phyloP scores from a whole-genome alignment of 2,113 vertebrate genomes.

The Corynorhinus townsendii region DNA sequence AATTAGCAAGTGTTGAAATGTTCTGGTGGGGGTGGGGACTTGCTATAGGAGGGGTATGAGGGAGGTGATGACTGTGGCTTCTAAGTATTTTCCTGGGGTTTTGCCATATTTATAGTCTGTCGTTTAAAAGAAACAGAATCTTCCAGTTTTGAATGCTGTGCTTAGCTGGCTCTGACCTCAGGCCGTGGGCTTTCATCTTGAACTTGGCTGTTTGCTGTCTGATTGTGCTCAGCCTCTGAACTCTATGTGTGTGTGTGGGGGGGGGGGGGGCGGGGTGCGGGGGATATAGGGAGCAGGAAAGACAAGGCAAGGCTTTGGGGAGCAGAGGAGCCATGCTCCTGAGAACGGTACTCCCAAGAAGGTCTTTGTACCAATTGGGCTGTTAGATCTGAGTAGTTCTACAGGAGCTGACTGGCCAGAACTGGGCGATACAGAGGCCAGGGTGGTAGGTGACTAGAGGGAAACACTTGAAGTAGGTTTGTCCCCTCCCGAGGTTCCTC shows the following conservation, averaged over 20 bases:
- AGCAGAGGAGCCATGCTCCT: not conserved
- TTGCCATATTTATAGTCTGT: slow-evolving; percentile 52
- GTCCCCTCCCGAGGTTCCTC: not conserved
- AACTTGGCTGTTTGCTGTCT: slow-evolving; percentile 53
- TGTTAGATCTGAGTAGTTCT: not conserved
- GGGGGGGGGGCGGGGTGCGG: rapidly evolving
- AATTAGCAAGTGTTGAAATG: slow-evolving; percentile 54
- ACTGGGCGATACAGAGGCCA: not conserved
- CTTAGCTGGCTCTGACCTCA: slow-evolving; percentile 56
- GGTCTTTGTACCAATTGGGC: not conserved
- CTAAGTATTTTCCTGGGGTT: slow-evolving; percentile 55
- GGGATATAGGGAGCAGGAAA: not conserved
- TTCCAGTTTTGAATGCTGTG: slow-evolving; percentile 14
- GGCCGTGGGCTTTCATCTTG: slow-evolving; percentile 64
- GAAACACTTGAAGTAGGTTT: not conserved
- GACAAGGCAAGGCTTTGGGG: not conserved
- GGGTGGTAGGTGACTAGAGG: not conserved
- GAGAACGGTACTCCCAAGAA: not conserved
- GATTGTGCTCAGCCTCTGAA: slow-evolving; percentile 38
- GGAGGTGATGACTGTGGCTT: slow-evolving; percentile 42
- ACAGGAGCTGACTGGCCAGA: not conserved
- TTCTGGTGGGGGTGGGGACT: not conserved
- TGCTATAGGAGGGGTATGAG: not conserved
- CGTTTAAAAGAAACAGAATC: slow-evolving; percentile 62
- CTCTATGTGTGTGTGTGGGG: not conserved